A percentile compares a stretch with the other conserved stretches of the same genome.
These are phyloP conservation scores for Tetanocera ferruginea DNA, from an alignment of 2,888 invertebrate species.

Conservation along the genomic window DNA sequence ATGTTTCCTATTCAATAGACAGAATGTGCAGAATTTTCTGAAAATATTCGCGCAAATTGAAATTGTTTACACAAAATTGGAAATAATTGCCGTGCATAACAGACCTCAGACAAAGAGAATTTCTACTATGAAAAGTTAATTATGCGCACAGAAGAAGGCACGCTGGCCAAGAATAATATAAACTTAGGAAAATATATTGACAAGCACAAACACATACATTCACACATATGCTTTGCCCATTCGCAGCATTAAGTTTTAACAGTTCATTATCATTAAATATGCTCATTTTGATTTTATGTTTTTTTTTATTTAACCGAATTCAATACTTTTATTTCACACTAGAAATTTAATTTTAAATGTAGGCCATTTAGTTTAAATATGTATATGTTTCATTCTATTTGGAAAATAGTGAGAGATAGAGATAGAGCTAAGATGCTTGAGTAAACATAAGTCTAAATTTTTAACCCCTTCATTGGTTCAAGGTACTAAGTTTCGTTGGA, in stretches of 20 bases:
- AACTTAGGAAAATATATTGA: not conserved
- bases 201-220: not conserved
- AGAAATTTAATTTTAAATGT: no score
- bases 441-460: no score
- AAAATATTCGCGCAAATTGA: slow-evolving; percentile 25
- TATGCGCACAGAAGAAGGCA: not conserved
- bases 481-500: no score
- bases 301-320: not conserved
- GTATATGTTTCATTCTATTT: no score
- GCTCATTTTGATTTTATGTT: slow-evolving; percentile 48
- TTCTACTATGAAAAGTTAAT: slow-evolving; percentile 3
- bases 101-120: not conserved
- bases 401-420: no score
- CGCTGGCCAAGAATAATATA: not conserved
- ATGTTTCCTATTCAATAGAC: not conserved
- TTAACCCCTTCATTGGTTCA: no score
- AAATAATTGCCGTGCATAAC: slow-evolving; percentile 33
- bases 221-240: not conserved
- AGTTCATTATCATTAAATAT: slow-evolving; percentile 55
- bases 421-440: no score
- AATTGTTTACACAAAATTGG: slow-evolving; percentile 40
- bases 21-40: not conserved
- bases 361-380: no score
- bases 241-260: slow-evolving; percentile 45
- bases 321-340: not conserved